Evolutionary conservation across 2,797 vertebrate genomes (phyloP).

Genomic region (Rousettus madagascariensis): DNA sequence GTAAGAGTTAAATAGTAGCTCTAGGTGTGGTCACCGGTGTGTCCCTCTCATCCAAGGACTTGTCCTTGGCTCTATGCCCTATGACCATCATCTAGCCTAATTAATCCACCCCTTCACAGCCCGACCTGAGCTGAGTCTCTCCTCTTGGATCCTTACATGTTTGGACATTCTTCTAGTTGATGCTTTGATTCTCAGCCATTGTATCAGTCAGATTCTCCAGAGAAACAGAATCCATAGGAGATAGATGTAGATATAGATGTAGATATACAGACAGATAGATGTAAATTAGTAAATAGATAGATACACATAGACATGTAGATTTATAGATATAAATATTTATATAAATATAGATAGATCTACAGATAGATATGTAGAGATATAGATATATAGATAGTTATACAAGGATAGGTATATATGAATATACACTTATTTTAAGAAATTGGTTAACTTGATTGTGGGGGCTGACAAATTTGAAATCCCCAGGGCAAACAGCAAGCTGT

Average conservation of each 20-base stretch:
- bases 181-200: not conserved
- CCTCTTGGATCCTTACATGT: not conserved
- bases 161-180: not conserved
- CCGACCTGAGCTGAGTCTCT: too few relatives aligned
- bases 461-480: not conserved
- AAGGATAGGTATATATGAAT: not conserved
- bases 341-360: too few relatives aligned
- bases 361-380: not conserved
- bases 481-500: not conserved
- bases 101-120: not conserved
- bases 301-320: fast-evolving
- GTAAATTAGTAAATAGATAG: not conserved
- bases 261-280: too few relatives aligned
- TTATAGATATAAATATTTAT: too few relatives aligned
- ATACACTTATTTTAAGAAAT: not conserved
- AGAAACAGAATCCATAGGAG: too few relatives aligned
- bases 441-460: fast-evolving
- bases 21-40: too few relatives aligned
- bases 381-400: too few relatives aligned
- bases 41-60: not conserved
- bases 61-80: too few relatives aligned
- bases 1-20: not conserved
- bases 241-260: too few relatives aligned
- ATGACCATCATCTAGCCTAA: not conserved
- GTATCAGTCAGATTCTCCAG: not conserved